phyloP scores from a whole-genome alignment of 2,113 vertebrate species.

The Tylochromis polylepis region DNA sequence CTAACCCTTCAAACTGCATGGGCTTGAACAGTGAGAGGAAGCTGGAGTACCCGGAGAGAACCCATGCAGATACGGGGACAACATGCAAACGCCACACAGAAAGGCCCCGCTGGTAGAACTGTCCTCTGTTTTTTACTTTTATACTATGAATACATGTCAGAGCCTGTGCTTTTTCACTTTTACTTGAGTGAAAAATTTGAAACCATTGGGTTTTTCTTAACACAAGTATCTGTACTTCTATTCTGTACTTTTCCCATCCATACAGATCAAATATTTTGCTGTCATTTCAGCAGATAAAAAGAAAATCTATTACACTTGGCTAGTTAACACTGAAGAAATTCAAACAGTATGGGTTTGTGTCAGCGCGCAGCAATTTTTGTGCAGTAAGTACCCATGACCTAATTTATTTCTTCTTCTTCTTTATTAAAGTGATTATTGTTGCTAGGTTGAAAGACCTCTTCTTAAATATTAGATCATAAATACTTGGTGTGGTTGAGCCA shows the following conservation, averaged over 20 bases:
- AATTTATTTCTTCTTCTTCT: neutral
- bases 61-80: too few species aligned
- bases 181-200: neutral
- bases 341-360: neutral
- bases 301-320: neutral
- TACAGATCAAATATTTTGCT: neutral
- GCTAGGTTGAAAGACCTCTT: neutral
- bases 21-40: neutral
- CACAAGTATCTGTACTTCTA: neutral
- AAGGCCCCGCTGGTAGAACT: neutral
- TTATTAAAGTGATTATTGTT: neutral
- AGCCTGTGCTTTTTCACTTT: neutral
- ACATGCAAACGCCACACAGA: neutral
- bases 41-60: neutral
- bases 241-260: neutral
- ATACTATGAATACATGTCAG: neutral
- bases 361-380: neutral
- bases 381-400: neutral
- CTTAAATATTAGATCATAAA: neutral
- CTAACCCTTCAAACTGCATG: neutral
- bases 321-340: neutral
- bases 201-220: neutral
- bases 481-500: neutral
- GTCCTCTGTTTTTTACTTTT: neutral
- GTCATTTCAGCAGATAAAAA: neutral